A percentile compares a stretch with the other conserved stretches of the same genome.
Evolutionary conservation across 2,113 vertebrate genomes (phyloP).

Genomic region (Sisor rabdophorus): DNA sequence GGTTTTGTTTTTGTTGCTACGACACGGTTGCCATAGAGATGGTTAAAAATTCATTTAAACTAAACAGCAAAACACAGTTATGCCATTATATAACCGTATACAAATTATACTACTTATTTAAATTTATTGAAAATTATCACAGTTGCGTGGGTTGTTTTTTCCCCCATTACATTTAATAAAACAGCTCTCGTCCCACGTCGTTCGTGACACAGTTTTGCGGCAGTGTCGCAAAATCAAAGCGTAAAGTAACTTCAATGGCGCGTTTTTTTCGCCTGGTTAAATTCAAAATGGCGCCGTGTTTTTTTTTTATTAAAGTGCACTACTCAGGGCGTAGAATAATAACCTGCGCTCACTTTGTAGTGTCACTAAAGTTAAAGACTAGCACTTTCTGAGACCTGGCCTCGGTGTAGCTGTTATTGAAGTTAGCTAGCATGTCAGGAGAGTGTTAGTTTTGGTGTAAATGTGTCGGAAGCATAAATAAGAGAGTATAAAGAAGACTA

Average conservation of each 20-base stretch:
- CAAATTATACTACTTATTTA: background rate
- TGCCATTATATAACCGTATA: background rate
- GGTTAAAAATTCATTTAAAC: background rate
- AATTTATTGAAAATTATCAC: too few relatives aligned
- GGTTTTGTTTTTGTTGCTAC: background rate
- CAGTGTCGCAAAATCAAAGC: background rate
- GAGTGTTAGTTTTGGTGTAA: background rate
- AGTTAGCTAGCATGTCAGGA: background rate
- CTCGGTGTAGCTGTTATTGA: background rate
- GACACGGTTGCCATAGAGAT: conserved; percentile 53
- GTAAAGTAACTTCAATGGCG: background rate
- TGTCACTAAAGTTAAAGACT: background rate
- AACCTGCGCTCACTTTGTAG: background rate
- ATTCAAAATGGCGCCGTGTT: background rate
- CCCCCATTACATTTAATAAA: too few relatives aligned
- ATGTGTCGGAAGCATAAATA: too few relatives aligned
- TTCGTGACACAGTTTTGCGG: background rate
- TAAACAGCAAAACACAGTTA: background rate
- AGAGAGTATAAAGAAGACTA: too few relatives aligned
- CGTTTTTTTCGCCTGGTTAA: too few relatives aligned
- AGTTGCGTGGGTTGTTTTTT: too few relatives aligned
- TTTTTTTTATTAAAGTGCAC: background rate
- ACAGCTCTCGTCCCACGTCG: background rate
- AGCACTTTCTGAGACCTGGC: background rate
- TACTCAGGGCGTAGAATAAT: background rate